Base-by-base conservation (phyloP, 1,140 invertebrate genomes). In the Parapsyche elsis region DNA sequence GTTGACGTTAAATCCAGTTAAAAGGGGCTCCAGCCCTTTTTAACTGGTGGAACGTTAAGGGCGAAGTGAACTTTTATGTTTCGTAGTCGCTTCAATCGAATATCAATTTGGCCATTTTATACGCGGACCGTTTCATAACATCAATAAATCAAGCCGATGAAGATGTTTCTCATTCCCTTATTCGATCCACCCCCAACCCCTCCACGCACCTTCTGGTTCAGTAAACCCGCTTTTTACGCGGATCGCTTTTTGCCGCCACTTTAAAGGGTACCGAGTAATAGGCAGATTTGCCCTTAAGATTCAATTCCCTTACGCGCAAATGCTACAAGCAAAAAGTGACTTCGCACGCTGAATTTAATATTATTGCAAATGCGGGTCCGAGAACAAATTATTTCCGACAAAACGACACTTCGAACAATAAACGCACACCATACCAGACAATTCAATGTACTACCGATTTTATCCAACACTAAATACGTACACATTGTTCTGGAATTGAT, bases 111-210 rank as follows among this genome's bases (percentile, higher is more conserved):
- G 45, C 46, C 49, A 16, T 19, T 75, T 75, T 75, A 57, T 75
- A 57, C 57, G 19, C 73, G 30, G 30, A 10, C 49, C 46, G 46
- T 61, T 77, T 77, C 75, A 77, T 77, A 77, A 77, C 75, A 77
- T 77, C 75, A 77, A 77, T 77, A 77, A 77, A 77, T 77, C 59
- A 77, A 67, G 73, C 24, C 73, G 73, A 75, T 75, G 46, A 75
- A 75, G 73, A 75, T 75, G 73, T 75, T 75, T 26, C 24, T 21
- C 53, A 1, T 16, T 16, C 53, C 5, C 10, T 73, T 45, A 14
- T 30, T 23, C 61, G 61, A 16, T 61, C 59, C 45, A n/a, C n/a
- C n/a, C n/a, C n/a, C 30, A 7, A 38, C 30, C 30, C 30, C 7
- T 7, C 30, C 30, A 7, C 30, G 2, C 30, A 38, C 57, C 57